Base-by-base conservation (phyloP, 1,140 invertebrate genomes). In the Sminthurinus signatus region DNA sequence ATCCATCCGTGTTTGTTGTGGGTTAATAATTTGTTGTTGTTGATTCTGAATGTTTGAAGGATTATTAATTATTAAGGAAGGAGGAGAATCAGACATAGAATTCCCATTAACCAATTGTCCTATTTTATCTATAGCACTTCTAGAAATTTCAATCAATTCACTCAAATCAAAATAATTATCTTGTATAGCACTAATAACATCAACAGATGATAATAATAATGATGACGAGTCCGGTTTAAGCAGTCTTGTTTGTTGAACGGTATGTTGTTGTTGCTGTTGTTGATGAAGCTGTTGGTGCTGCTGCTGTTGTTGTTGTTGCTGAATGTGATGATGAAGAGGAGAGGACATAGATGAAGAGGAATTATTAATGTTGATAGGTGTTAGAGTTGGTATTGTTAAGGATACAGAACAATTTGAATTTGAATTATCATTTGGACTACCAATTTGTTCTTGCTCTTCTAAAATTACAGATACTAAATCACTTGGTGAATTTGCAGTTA, bases 381-480 rank as follows among this genome's bases (percentile, higher is more conserved):
- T 36, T 36, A 36, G 32, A 8, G 32, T 36, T n/a, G 1, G 29
- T 58, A 44, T 43, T 58, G n/a, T 58, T 58, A 52, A 21, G 21
- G 46, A 14, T 51, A 36, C 28, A 25, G 27, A n/a, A 14, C 8
- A 25, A 27, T 62, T 48, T 28, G 8, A 48, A 44, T 31, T 43
- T 2, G 2, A 43, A 58, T 1, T 55, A 39, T 12, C 32, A 44
- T 28, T 46, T 58, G 2, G 64, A 61, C 14, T 60, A 39, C 12
- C 50, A 8, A 10, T 0, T 39, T 43, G 10, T 25, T 48, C 23
- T 21, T 61, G 64, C 19, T 65, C 64, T 42, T 65, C 64, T 10
- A 65, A 51, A 57, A 65, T 57, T 0, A 65, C 64, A 27, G 46
- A 54, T 32, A 65, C 64, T 27, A 65, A 25, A 42, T 65, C 64